Evolutionary conservation across 2,888 invertebrate species (phyloP).

Genomic region (Sialis fuliginosa): DNA sequence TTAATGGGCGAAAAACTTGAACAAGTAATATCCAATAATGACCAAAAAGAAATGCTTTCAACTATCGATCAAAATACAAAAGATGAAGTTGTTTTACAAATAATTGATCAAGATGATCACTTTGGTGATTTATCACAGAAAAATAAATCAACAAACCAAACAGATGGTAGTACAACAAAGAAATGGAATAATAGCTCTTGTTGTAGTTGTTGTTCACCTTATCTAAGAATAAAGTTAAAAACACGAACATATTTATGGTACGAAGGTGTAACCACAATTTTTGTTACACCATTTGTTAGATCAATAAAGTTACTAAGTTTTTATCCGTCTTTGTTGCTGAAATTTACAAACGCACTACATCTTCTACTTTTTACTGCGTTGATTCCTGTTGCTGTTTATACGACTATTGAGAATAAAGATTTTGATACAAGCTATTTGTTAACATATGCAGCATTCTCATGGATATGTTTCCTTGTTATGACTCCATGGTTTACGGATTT

Average conservation of each 20-base stretch:
- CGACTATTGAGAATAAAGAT: conserved; percentile 2
- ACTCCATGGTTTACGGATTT: conserved; percentile 10
- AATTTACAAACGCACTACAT: conserved; percentile 8
- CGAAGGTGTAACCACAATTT: background rate
- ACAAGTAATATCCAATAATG: conserved; percentile 29
- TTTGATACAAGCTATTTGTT: too few relatives aligned
- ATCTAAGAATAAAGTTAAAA: conserved; percentile 5
- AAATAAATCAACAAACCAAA: too few relatives aligned
- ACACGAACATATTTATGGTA: background rate
- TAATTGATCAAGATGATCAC: background rate
- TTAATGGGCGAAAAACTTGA: conserved; percentile 31
- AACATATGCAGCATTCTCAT: conserved; percentile 8
- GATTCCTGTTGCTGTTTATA: conserved; percentile 4
- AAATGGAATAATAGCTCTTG: too few relatives aligned
- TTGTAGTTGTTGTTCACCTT: conserved; percentile 7
- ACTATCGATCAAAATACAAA: too few relatives aligned
- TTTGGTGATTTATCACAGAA: background rate
- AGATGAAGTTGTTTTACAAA: background rate
- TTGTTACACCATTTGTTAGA: conserved; percentile 8
- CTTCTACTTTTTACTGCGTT: conserved; percentile 7
- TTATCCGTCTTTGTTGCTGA: conserved; percentile 10
- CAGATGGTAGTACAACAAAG: too few relatives aligned
- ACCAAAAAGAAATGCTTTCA: conserved; percentile 19
- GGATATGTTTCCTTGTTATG: conserved; percentile 10
- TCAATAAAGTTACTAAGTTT: conserved; percentile 9